A percentile compares a stretch with the other conserved stretches of the same genome.
phyloP scores from a whole-genome alignment of 2,113 vertebrate genomes.

The Aptenodytes forsteri region DNA sequence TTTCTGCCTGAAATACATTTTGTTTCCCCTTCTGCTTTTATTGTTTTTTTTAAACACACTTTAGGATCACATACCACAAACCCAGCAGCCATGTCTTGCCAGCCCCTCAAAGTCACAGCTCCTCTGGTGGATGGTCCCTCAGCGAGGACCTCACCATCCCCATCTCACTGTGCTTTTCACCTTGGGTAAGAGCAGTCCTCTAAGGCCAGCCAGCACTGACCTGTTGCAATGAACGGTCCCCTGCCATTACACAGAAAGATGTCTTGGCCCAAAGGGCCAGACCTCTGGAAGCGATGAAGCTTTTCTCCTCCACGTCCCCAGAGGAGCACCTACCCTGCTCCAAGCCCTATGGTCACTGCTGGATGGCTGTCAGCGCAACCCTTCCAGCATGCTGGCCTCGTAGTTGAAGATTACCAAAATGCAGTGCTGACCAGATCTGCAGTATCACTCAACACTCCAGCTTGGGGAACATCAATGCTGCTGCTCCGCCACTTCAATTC shows the following conservation, averaged over 20 bases:
- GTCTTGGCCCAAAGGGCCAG: not conserved
- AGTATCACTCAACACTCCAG: not conserved
- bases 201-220: not conserved
- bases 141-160: fast-evolving
- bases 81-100: not conserved
- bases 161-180: not conserved
- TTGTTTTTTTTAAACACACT: not conserved
- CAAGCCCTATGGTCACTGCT: fast-evolving
- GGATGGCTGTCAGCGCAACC: not conserved
- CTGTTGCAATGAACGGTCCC: not conserved
- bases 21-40: not conserved
- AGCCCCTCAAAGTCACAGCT: not conserved
- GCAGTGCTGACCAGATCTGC: not conserved
- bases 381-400: not conserved
- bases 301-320: not conserved
- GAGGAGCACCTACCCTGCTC: not conserved
- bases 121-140: not conserved
- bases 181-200: not conserved
- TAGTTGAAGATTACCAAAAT: not conserved
- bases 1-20: not conserved
- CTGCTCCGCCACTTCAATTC: not conserved
- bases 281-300: not conserved
- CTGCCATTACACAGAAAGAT: fast-evolving
- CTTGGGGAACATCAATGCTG: fast-evolving
- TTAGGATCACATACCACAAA: not conserved